A percentile compares a stretch with the other conserved stretches of the same genome.
phyloP scores from a whole-genome alignment of 2,888 invertebrate genomes.

The Pomacea canaliculata region DNA sequence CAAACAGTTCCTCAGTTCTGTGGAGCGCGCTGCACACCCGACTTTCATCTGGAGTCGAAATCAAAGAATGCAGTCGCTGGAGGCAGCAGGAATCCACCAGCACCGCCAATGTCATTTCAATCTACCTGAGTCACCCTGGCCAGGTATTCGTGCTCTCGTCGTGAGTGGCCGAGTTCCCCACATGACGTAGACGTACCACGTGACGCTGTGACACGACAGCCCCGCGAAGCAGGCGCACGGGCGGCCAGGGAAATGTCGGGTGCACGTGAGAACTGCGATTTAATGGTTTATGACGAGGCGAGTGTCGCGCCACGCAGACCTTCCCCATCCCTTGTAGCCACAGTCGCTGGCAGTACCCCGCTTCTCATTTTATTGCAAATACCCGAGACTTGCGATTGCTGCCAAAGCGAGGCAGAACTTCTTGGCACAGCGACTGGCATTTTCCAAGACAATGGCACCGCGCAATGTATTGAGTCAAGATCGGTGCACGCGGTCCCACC shows the following conservation, averaged over 20 bases:
- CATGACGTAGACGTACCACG: too few relatives aligned
- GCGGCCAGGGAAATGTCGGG: conserved; percentile 2
- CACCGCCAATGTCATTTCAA: too few relatives aligned
- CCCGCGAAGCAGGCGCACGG: conserved; percentile 3
- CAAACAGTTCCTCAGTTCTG: too few relatives aligned
- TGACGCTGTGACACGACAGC: too few relatives aligned
- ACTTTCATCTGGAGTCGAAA: too few relatives aligned
- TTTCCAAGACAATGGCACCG: neutral
- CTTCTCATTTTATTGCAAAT: neutral
- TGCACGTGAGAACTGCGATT: conserved; percentile 11
- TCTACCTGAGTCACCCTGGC: too few relatives aligned
- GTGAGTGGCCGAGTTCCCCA: too few relatives aligned
- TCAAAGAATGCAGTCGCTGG: too few relatives aligned
- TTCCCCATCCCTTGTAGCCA: neutral
- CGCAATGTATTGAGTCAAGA: neutral
- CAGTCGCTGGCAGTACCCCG: neutral
- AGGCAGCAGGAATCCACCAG: too few relatives aligned
- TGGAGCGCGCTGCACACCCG: too few relatives aligned
- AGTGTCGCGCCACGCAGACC: neutral
- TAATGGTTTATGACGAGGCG: conserved; percentile 25
- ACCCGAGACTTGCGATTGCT: neutral
- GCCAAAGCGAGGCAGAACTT: too few relatives aligned
- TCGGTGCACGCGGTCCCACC: neutral
- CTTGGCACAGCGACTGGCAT: neutral
- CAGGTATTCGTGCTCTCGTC: too few relatives aligned